Base-by-base conservation (phyloP, 2,888 invertebrate genomes). In the Dascillus cervinus region DNA sequence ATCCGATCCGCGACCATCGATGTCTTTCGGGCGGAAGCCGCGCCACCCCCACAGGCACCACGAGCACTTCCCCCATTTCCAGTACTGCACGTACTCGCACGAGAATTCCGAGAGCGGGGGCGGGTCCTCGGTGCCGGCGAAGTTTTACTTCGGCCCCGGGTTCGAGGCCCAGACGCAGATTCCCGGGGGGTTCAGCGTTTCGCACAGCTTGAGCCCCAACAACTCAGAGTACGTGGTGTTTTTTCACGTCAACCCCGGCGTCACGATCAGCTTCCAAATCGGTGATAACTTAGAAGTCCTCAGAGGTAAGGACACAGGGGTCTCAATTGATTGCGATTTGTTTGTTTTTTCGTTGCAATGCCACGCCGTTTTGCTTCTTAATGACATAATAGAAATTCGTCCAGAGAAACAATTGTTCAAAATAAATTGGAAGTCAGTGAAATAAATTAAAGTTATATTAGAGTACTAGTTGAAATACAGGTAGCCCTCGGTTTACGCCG, bases 231-330 rank as follows among this genome's bases (percentile, higher is more conserved):
- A 79, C 56, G 75, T 82, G 37, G 81, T 83, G 44, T 72, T 79
- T 50, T 75, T 84, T 53, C 83, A 83, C 61, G 75, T 84, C 48
- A 78, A 81, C 63, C 78, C 79, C 6, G 84, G 84, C n/a, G 81
- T 83, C 51, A 78, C 79, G 12, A 77, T 85, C 57, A 78, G 79
- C 44, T 77, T 85, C 52, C 75, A 80, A 61, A 76, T 82, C 54
- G 81, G 81, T 49, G 82, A 82, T 52, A 78, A 77, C 58, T 69
- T 81, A 48, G 82, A 84, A 64, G 72, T 82, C 50, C 75, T 84
- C 52, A 73, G 77, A 75, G 84, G 84, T 83, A 67, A 72, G n/a
- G n/a, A n/a, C n/a, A n/a, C n/a, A n/a, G n/a, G n/a, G n/a, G n/a
- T n/a, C n/a, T n/a, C n/a, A n/a, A n/a, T n/a, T n/a, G n/a, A n/a